Evolutionary conservation across 2,113 vertebrate genomes (phyloP).

Genomic region (Scomber japonicus): DNA sequence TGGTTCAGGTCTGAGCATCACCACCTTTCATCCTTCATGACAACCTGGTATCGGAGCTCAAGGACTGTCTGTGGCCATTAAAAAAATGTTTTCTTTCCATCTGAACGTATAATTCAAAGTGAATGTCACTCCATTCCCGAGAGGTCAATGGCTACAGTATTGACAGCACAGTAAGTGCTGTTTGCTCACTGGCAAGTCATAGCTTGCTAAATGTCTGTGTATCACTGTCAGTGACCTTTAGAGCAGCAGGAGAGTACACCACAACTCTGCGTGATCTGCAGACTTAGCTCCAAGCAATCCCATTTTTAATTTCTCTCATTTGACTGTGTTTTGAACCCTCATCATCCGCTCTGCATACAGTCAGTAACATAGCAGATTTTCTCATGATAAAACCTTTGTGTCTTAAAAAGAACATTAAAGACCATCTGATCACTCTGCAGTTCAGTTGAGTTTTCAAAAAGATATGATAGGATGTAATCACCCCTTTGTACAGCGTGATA

Average conservation of each 20-base stretch:
- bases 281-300: conserved; percentile 8
- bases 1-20: no score
- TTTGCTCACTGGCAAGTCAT: conserved; percentile 17
- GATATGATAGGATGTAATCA: neutral
- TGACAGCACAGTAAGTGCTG: conserved; percentile 18
- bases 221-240: conserved; percentile 55
- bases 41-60: neutral
- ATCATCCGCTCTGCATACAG: neutral
- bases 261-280: conserved; percentile 6
- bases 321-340: conserved; percentile 2
- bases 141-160: neutral
- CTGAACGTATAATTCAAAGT: neutral
- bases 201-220: conserved; percentile 1
- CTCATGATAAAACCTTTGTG: no score
- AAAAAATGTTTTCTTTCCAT: neutral
- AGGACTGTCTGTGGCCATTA: neutral
- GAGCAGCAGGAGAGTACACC: conserved; percentile 3
- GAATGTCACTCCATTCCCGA: neutral
- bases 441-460: conserved; percentile 1
- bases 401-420: neutral
- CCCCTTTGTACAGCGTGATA: conserved; percentile 7
- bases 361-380: neutral
- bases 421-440: neutral
- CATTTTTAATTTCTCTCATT: conserved; percentile 12
- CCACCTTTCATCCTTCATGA: neutral